A percentile compares a stretch with the other conserved stretches of the same genome.
Evolutionary conservation across 2,888 invertebrate species (phyloP).

Genomic region (Blomia tropicalis): DNA sequence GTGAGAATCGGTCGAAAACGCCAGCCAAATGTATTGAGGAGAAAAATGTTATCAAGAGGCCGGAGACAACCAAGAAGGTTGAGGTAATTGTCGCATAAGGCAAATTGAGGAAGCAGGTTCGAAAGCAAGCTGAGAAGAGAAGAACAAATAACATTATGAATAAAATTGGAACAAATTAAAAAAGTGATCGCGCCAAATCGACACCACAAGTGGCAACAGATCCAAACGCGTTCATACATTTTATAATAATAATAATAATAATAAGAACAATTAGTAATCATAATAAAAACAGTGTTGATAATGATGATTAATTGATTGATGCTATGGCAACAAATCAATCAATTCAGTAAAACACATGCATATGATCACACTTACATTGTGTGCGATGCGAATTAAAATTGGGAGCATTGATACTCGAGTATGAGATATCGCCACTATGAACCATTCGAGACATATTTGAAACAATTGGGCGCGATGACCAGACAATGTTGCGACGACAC

Average conservation of each 20-base stretch:
- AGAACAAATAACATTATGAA: too few relatives aligned
- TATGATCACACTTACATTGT: constrained; percentile 6
- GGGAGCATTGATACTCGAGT: constrained; percentile 8
- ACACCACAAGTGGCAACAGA: too few relatives aligned
- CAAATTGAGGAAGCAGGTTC: constrained; percentile 21
- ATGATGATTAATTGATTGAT: not conserved
- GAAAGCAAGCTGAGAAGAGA: constrained; percentile 8
- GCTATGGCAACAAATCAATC: too few relatives aligned
- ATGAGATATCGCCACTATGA: constrained; percentile 5
- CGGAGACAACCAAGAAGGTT: constrained; percentile 23
- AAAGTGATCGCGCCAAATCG: too few relatives aligned
- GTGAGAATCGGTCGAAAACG: constrained; percentile 21
- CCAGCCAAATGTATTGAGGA: constrained; percentile 19
- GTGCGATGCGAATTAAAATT: not conserved
- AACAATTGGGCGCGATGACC: not conserved
- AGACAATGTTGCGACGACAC: too few relatives aligned
- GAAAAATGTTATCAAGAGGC: constrained; percentile 20
- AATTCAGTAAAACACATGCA: too few relatives aligned
- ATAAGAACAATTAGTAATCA: not conserved
- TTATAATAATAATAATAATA: too few relatives aligned
- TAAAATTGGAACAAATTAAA: too few relatives aligned
- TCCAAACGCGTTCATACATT: too few relatives aligned
- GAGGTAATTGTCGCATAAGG: constrained; percentile 26
- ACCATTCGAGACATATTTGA: constrained; percentile 16
- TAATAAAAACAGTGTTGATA: not conserved